Base-by-base conservation (phyloP, 1,140 invertebrate species). In the Drosophila miranda region DNA sequence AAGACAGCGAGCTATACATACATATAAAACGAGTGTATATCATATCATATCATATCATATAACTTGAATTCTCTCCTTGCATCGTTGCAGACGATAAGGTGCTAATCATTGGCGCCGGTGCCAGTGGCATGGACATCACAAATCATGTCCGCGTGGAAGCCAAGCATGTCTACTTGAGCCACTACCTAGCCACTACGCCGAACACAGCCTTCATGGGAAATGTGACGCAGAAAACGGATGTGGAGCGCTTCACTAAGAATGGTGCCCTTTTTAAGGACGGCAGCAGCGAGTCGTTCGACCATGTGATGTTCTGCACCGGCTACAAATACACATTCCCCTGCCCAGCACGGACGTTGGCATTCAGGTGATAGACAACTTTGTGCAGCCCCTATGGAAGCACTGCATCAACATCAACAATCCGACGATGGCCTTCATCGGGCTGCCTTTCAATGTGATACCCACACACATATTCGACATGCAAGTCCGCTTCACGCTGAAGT, bases 321-420 rank as follows among this genome's bases (percentile, higher is more conserved):
- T 98, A 97, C 91, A 91, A 94, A 34, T 97, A 95, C 90, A 94
- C 93, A 72, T 97, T 96, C 86, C 95, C 96, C 6, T 98, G 97
- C 90, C 92, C 14, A 92, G 93, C 58, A 88, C 93, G 41, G 93
- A 93, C 2, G 96, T 95, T 81, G 93, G 93, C n/a, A 91, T 98
- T 14, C 91, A 90, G 14, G 95, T 96, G 2, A 94, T 95, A 28
- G 94, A 96, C 44, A 96, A 96, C 88, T 94, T 95, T 87, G 95
- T 99, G 2, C 94, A 94, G 68, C 96, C 96, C 0, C 93, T 99
- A 6, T 98, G 96, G 93, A 97, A 97, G 83, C 97, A 98, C 90
- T 84, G 97, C 42, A 93, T 98, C 49, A 95, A 97, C 77, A 95
- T 95, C 23, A 92, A 95, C 67, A 94, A 95, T 79, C 96, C 96